Base-by-base conservation (phyloP, 2,113 vertebrate species). In the Corythaeola cristata region DNA sequence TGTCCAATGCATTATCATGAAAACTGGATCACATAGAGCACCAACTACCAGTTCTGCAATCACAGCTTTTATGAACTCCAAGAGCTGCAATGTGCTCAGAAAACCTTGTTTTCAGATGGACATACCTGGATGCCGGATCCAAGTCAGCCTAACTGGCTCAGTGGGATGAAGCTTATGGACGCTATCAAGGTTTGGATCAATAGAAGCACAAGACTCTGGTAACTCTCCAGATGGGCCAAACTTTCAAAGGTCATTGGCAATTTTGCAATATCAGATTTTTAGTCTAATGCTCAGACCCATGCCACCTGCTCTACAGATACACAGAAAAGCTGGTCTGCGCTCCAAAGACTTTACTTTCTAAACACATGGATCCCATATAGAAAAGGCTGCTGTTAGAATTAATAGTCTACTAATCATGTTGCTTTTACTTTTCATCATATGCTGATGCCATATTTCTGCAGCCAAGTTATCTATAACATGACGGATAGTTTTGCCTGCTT, bases 401-500 rank as follows among this genome's bases (percentile, higher is more conserved):
- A 85, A 75, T 93, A 92, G 73, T 58, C 89, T 37, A 82, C 85
- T 88, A 91, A 95, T 89, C 81, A 94, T 72, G 71, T 68, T 92
- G 69, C 69, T 87, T 90, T 94, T 92, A 79, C 73, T 94, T 95
- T 96, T 78, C 80, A 92, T 35, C 76, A 79, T 95, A 72, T 88
- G 80, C 52, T 75, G 69, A 95, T 95, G 69, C n/a, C 88, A 24
- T 81, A 92, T 73, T 94, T 97, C 94, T 93, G 53, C 58, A 96
- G 77, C 62, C 77, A 94, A 94, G 76, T 92, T 90, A 94, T 92
- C 76, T 82, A 21, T 91, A 93, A 85, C 26, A 58, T 68, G 62
- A 92, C 45, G 62, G 66, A 95, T 84, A 92, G 76, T 87, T 91
- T 89, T 62, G 58, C 24, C 88, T 95, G 83, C 60, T 94, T 95